phyloP scores from a whole-genome alignment of 2,797 vertebrate genomes.

The Hafferia zeledoni region DNA sequence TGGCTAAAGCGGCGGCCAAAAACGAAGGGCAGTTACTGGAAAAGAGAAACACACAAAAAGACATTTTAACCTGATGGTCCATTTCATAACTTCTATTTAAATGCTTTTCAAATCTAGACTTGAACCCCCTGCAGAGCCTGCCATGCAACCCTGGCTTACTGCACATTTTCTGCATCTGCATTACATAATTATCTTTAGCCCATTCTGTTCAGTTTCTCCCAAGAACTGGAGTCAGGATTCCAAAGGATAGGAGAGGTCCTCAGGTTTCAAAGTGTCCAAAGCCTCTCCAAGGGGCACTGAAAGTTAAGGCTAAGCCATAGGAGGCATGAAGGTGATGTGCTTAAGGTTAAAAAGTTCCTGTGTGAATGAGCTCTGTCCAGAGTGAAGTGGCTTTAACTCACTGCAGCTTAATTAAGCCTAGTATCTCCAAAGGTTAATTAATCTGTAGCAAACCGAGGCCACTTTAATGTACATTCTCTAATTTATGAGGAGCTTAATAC shows the following conservation, averaged over 20 bases:
- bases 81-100: background rate
- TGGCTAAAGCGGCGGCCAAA: slow-evolving; percentile 92
- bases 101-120: background rate
- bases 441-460: slow-evolving; percentile 36
- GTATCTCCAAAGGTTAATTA: slow-evolving; percentile 50
- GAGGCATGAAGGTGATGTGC: background rate
- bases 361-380: background rate
- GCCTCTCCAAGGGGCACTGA: background rate
- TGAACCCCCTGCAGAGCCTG: background rate
- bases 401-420: slow-evolving; percentile 46
- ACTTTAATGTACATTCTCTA: background rate
- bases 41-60: background rate
- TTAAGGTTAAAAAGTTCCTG: background rate
- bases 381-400: slow-evolving; percentile 36
- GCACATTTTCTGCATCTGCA: background rate
- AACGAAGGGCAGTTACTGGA: slow-evolving; percentile 89
- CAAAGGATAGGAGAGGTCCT: background rate
- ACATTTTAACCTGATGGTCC: slow-evolving; percentile 23
- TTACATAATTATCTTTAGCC: background rate
- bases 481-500: background rate
- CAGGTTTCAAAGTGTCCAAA: background rate
- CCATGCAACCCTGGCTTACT: background rate
- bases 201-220: background rate
- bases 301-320: background rate
- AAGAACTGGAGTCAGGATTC: background rate